Evolutionary conservation across 2,888 invertebrate genomes (phyloP), one percentile per base, ranked within the genome.

Genomic region (Eristalinus sepulchralis): DNA sequence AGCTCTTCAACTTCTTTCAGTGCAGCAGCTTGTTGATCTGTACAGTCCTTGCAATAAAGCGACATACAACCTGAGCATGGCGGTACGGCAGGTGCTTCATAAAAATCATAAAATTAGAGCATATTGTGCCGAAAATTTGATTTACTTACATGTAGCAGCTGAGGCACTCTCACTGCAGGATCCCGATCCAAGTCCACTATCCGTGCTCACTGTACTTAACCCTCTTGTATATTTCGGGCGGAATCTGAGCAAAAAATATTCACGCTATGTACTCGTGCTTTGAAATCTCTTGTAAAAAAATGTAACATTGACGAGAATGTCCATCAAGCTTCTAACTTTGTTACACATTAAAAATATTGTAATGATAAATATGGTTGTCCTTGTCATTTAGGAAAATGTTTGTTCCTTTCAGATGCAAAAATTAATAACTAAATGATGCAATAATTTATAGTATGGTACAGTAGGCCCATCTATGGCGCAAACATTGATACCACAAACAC

Each of bases 1-100:
- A 98, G 92, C 62, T 94, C 93, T 90, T 95, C 95, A 9, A 98
- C 95, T 90, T 97, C 96, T 68, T 94, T 94, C 90, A 98, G 93
- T 0, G 97, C 97, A 81, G 94, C 93, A 83, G 96, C 96, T 90
- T 97, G 96, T 20, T 95, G 95, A 70, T 94, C 95, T 71, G 95
- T 93, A 90, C 97, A 97, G 20, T 92, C 91, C 83, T 93, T 93
- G 90, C 97, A 97, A 89, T 95, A 95, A 91, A 97, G 94, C 1
- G 95, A 95, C 70, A 96, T 93, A 91, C 97, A 97, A n/a, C 96
- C 96, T 2, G 91, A 88, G 89, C 95, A 95, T 75, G 88, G 17
- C 55, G 89, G 90, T 80, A 83, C 89, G 27, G 90, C 89, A 87
- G 89, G 88, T 1, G 90, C 90, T 88, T 90, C 17, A 20, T 17